A percentile compares a stretch with the other conserved stretches of the same genome.
Evolutionary conservation across 2,888 invertebrate species (phyloP).

Genomic region (Macropis europaea): DNA sequence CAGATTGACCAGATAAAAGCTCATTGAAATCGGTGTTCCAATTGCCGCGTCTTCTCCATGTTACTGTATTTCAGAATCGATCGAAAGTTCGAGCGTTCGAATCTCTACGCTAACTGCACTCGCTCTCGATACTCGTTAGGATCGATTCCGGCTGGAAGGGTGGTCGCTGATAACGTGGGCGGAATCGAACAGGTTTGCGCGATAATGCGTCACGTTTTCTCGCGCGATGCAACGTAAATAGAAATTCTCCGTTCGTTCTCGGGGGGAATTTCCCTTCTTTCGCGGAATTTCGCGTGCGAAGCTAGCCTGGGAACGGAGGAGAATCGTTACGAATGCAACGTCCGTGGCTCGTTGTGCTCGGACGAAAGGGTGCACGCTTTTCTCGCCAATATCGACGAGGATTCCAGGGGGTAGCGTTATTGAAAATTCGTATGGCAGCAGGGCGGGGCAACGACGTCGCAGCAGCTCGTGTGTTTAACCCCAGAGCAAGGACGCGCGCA

Average conservation of each 20-base stretch:
- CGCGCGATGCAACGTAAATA: slow-evolving; percentile 14
- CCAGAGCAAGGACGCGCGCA: slow-evolving; percentile 43
- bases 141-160: slow-evolving; percentile 37
- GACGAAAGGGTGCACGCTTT: slow-evolving; percentile 17
- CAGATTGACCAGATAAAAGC: too few species aligned
- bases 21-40: too few species aligned
- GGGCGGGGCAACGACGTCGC: slow-evolving; percentile 28
- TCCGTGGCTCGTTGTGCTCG: background rate
- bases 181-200: slow-evolving; percentile 17
- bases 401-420: slow-evolving; percentile 50
- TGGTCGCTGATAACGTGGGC: slow-evolving; percentile 10
- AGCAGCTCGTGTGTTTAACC: slow-evolving; percentile 51
- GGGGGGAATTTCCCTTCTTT: background rate
- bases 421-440: slow-evolving; percentile 54
- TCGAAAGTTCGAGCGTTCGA: slow-evolving; percentile 12
- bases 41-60: too few species aligned
- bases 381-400: slow-evolving; percentile 37
- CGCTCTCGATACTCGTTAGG: slow-evolving; percentile 19
- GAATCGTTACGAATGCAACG: slow-evolving; percentile 5
- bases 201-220: slow-evolving; percentile 3
- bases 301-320: background rate
- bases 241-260: background rate
- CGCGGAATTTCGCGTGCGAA: background rate
- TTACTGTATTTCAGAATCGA: slow-evolving; percentile 28
- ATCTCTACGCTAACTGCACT: slow-evolving; percentile 35